Evolutionary conservation across 92 coral and sea anemone species (phyloP), one percentile per base, ranked within the genome.

Genomic region (Epizoanthus stellaris): DNA sequence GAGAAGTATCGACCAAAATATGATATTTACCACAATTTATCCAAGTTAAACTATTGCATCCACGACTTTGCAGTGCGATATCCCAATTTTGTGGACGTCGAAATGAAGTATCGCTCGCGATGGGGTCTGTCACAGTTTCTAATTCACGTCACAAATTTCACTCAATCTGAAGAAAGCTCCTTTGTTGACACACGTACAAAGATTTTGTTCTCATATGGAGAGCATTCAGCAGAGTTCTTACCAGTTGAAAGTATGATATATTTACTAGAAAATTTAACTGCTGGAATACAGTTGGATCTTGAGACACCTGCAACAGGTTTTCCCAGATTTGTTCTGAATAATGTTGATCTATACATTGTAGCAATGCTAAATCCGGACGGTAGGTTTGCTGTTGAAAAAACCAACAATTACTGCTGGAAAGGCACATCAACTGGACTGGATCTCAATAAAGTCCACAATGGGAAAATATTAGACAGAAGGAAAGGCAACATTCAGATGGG

Each of bases 281-380:
- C 85, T 64, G 98, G 98, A 14, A 74, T 77, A 80, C 86, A 80
- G 58, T 17, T 85, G 15, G 82, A 69, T 3, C 43, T 40, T 0
- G 66, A 74, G 38, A 81, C 95, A 1, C 25, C 54, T 14, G 91
- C 60, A 61, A 59, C 80, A 65, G 87, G 81, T 70, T 94, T 92
- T 86, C 85, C 98, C 17, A 76, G 81, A 49, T 94, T 90, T 83
- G 83, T 92, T 59, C 66, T 94, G 59, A 87, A 80, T 16, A 72
- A 92, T 72, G 85, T 94, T 70, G 98, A 94, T 67, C 82, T 94
- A 1, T 90, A 87, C 53, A 38, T 94, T 0, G 69, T 92, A 71
- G 92, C 93, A 1, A 42, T 94, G 57, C 47, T 92, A 15, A 94
- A 94, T 67, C 98, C 98, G 20, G 98, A 94, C 79, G 98, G 98